Evolutionary conservation across 2,113 vertebrate species (phyloP).

Genomic region (Cyprinodon brontotheroides): DNA sequence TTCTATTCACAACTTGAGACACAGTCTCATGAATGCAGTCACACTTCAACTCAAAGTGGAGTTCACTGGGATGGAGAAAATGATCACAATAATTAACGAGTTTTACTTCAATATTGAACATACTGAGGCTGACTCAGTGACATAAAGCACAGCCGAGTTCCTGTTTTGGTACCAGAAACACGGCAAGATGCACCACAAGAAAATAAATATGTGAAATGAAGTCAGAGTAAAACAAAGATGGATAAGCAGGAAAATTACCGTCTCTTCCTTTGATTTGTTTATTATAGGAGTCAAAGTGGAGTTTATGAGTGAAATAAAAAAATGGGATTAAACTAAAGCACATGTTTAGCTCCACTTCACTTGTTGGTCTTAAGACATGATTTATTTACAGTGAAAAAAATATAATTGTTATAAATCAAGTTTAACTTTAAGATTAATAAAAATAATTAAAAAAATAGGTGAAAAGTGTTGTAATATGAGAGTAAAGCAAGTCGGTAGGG

Average conservation of each 20-base stretch:
- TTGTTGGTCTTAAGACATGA: slow-evolving; percentile 45
- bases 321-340: slow-evolving; percentile 28
- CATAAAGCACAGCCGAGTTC: slow-evolving; percentile 41
- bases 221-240: slow-evolving; percentile 27
- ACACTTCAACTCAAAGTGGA: slow-evolving; percentile 39
- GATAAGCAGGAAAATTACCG: slow-evolving; percentile 9
- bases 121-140: slow-evolving; percentile 32
- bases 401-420: slow-evolving; percentile 10
- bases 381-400: slow-evolving; percentile 60
- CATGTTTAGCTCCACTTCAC: slow-evolving; percentile 40
- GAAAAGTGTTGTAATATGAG: slow-evolving; percentile 17
- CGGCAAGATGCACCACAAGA: slow-evolving; percentile 49
- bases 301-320: slow-evolving; percentile 43
- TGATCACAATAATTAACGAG: slow-evolving; percentile 43
- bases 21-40: slow-evolving; percentile 25
- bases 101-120: slow-evolving; percentile 38
- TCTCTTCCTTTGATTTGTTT: slow-evolving; percentile 29
- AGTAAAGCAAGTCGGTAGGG: slow-evolving; percentile 11
- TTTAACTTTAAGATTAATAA: slow-evolving; percentile 31
- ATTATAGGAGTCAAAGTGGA: slow-evolving; percentile 14
- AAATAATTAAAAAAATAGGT: slow-evolving; percentile 8
- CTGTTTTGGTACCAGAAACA: slow-evolving; percentile 39
- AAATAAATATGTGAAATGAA: slow-evolving; percentile 63
- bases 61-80: slow-evolving; percentile 46
- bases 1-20: slow-evolving; percentile 22